Evolutionary conservation across 2,797 vertebrate genomes (phyloP).

Genomic region (Buceros bicornis): DNA sequence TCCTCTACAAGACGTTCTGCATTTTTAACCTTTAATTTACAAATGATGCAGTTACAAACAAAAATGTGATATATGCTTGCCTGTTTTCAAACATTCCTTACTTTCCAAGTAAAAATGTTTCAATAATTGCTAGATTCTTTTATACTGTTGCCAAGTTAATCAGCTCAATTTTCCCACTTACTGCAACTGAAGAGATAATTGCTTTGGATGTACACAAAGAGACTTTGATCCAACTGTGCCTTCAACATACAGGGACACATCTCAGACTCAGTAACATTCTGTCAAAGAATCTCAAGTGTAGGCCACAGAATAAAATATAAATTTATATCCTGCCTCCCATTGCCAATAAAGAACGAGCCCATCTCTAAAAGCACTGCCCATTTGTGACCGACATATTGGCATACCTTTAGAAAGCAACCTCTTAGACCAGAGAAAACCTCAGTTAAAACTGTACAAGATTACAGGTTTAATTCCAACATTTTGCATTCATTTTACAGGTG

Average conservation of each 20-base stretch:
- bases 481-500: background rate
- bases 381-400: background rate
- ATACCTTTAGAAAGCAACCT: background rate
- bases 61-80: background rate
- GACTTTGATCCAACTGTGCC: background rate
- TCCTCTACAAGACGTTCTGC: background rate
- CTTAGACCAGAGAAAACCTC: background rate
- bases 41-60: background rate
- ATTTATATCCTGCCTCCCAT: background rate
- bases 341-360: background rate
- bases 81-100: slow-evolving; percentile 4
- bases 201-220: background rate
- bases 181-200: background rate
- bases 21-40: background rate
- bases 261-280: fast-evolving
- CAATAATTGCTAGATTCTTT: background rate
- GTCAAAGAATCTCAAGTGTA: background rate
- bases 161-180: slow-evolving; percentile 5
- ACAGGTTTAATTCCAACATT: background rate
- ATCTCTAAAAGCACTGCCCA: background rate
- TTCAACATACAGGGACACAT: background rate
- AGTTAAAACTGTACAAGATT: background rate
- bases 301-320: background rate
- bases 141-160: slow-evolving; percentile 26
- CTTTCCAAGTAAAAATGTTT: background rate